Conservation (phyloP, 53 echinoderm and acorn worm genomes). For the Glandiceps talaboti region DNA sequence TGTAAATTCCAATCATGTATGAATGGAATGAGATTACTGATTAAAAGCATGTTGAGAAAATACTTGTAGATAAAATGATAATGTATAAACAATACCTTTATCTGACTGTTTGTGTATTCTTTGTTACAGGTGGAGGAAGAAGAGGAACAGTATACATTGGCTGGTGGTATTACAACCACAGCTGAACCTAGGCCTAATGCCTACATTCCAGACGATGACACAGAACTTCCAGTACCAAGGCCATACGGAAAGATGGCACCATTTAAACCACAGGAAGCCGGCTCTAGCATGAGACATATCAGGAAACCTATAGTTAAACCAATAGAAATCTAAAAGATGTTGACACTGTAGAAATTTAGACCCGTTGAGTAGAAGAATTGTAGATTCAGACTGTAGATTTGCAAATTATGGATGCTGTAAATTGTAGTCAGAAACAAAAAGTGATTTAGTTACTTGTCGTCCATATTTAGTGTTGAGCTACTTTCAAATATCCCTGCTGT, state of each 20-base stretch:
- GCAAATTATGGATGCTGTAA: neutral
- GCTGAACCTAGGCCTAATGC: conserved; percentile 98
- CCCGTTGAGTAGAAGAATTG: neutral
- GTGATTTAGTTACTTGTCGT: too few species aligned
- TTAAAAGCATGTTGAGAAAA: too few species aligned
- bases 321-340: conserved; percentile 57
- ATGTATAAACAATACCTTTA: too few species aligned
- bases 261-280: conserved; percentile 84
- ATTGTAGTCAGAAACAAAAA: too few species aligned
- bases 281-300: conserved; percentile 98
- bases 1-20: too few species aligned
- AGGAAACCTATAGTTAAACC: conserved; percentile 94
- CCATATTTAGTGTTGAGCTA: too few species aligned
- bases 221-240: conserved; percentile 86
- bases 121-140: conserved; percentile 52
- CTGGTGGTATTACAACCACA: conserved; percentile 84
- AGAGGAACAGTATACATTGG: conserved; percentile 85
- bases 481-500: too few species aligned
- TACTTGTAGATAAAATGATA: too few species aligned
- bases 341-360: too few species aligned
- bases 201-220: conserved; percentile 92
- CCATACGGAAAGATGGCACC: conserved; percentile 92
- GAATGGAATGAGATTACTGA: too few species aligned
- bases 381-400: neutral
- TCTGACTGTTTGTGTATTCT: too few species aligned